Conservation (phyloP, 2,888 invertebrate species). For the Agrotis exclamationis region DNA sequence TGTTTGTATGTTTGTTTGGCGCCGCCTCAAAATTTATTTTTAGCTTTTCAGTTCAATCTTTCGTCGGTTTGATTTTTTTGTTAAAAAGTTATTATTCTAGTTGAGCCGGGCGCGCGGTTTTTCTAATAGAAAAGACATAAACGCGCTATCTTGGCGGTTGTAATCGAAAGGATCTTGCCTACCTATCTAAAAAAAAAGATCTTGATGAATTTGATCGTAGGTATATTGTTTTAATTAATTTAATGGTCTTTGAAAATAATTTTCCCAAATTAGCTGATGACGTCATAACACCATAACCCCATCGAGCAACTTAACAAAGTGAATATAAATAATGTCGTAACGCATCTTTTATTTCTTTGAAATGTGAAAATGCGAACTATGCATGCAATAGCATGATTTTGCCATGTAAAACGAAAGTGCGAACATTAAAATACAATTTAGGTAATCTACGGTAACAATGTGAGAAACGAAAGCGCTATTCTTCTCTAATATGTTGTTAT, state of each 20-base stretch:
- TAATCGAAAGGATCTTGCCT: no score
- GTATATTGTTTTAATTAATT: neutral
- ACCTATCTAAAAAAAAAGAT: no score
- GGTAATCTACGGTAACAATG: conserved; percentile 60
- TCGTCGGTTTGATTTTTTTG: no score
- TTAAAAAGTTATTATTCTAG: no score
- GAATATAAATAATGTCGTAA: neutral
- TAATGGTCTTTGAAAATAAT: no score
- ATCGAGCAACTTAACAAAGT: neutral
- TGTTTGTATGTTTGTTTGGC: no score
- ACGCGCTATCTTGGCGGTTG: neutral
- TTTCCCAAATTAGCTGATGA: neutral
- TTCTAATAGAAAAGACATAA: conserved; percentile 21
- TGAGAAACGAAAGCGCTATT: conserved; percentile 71
- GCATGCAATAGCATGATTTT: conserved; percentile 36
- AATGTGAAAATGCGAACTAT: conserved; percentile 37
- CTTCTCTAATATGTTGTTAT: conserved; percentile 45
- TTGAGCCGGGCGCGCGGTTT: neutral
- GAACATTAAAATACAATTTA: conserved; percentile 76
- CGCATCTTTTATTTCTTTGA: conserved; percentile 12
- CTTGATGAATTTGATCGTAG: neutral
- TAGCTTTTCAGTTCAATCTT: no score
- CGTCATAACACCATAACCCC: no score
- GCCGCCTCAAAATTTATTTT: no score
- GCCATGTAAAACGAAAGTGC: conserved; percentile 66